A percentile compares a stretch with the other conserved stretches of the same genome.
Conservation (phyloP, 2,888 invertebrate species). For the Strigamia maritima region DNA sequence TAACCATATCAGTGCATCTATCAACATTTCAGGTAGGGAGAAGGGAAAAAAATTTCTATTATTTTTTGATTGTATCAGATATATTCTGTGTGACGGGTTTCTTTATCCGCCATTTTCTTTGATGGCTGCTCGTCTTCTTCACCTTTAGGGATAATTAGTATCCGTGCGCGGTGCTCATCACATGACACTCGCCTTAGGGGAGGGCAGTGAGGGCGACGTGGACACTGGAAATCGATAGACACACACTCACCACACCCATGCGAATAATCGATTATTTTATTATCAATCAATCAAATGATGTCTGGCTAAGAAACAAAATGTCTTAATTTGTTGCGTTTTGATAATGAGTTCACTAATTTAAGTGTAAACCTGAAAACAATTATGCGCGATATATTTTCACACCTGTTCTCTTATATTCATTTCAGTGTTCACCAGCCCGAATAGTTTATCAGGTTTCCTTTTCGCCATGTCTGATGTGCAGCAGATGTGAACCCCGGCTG, state of each 20-base stretch:
- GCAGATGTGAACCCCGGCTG: constrained; percentile 26
- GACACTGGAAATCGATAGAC: neutral
- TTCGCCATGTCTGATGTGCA: constrained; percentile 32
- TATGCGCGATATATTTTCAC: neutral
- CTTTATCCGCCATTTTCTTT: constrained; percentile 15
- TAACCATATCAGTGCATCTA: neutral
- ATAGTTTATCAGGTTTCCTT: constrained; percentile 5
- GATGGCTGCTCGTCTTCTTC: constrained; percentile 15
- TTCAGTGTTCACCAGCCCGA: neutral
- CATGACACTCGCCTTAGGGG: constrained; percentile 10
- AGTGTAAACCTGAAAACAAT: neutral
- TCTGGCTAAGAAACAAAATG: neutral
- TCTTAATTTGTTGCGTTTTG: neutral
- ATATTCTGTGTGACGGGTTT: neutral
- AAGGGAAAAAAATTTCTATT: neutral
- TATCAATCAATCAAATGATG: neutral
- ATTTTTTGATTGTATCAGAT: constrained; percentile 2
- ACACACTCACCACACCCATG: neutral
- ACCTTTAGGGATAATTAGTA: constrained; percentile 15
- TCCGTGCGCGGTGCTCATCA: constrained; percentile 10
- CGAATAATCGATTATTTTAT: constrained; percentile 10
- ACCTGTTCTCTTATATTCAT: constrained; percentile 5
- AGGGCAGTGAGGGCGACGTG: neutral
- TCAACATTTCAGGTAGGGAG: neutral
- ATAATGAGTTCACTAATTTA: neutral